These are phyloP conservation scores for Papilio machaon DNA, from an alignment of 1,140 invertebrate genomes.

Conservation along the genomic window DNA sequence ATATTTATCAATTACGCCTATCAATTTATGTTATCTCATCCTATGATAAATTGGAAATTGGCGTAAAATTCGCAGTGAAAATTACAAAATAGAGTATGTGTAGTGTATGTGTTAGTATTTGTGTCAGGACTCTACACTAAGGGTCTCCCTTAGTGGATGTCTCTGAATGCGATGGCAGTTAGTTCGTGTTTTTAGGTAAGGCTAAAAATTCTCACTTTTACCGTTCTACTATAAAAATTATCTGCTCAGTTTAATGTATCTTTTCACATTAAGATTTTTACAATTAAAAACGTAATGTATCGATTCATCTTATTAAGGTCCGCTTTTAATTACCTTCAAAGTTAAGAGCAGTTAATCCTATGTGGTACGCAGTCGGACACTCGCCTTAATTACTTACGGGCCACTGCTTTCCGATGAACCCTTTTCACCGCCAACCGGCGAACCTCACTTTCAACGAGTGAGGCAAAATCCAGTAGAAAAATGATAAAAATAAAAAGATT, in stretches of 20 bases:
- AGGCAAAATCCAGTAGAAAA: background rate
- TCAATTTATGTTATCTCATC: background rate
- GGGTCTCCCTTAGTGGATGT: too few species aligned
- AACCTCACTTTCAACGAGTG: background rate
- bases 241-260: too few species aligned
- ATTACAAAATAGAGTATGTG: too few species aligned
- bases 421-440: conserved; percentile 4
- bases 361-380: background rate
- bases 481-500: conserved; percentile 11
- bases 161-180: too few species aligned
- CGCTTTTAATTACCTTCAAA: conserved; percentile 5
- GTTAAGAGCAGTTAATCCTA: background rate
- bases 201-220: too few species aligned
- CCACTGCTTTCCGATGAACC: conserved; percentile 15
- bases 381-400: conserved; percentile 24
- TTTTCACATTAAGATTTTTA: background rate
- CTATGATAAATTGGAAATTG: too few species aligned
- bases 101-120: too few species aligned
- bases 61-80: background rate
- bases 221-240: too few species aligned
- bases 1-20: background rate
- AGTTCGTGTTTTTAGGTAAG: too few species aligned
- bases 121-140: too few species aligned
- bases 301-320: background rate
- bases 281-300: background rate